These are phyloP conservation scores for Esox masquinongy DNA, from an alignment of 2,797 vertebrate genomes.

Conservation along the genomic window DNA sequence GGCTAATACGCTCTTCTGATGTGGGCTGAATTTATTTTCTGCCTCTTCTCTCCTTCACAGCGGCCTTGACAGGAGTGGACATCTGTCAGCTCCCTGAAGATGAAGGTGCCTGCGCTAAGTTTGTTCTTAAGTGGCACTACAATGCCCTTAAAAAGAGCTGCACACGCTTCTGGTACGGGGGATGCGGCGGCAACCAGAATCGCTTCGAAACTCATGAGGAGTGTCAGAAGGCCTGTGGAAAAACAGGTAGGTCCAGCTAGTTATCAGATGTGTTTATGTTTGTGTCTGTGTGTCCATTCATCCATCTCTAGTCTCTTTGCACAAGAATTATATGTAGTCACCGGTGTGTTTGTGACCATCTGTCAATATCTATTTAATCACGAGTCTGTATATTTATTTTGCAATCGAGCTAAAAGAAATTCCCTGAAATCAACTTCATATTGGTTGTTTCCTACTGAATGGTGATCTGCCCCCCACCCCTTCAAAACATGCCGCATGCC, in stretches of 20 bases:
- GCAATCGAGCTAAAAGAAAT: neutral
- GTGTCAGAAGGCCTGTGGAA: constrained; percentile 83
- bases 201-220: constrained; percentile 85
- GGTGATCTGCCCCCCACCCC: too few relatives aligned
- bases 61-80: constrained; percentile 53
- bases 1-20: too few relatives aligned
- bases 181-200: constrained; percentile 91
- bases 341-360: neutral
- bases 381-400: neutral
- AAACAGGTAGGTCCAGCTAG: constrained; percentile 75
- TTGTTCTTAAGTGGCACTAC: constrained; percentile 86
- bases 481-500: too few relatives aligned
- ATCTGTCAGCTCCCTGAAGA: constrained; percentile 84
- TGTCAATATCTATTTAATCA: neutral
- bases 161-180: constrained; percentile 91
- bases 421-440: too few relatives aligned
- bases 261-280: neutral
- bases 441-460: too few relatives aligned
- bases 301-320: neutral
- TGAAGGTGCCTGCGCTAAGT: constrained; percentile 83
- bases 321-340: too few relatives aligned
- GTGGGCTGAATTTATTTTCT: neutral
- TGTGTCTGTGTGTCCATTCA: neutral
- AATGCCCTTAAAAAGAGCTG: constrained; percentile 81
- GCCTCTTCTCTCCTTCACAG: constrained; percentile 33